Percentiles rank a stretch among this genome's conserved stretches.
These are phyloP conservation scores for Graptemys geographica DNA, from an alignment of 2,797 vertebrate genomes.

Conservation along the genomic window DNA sequence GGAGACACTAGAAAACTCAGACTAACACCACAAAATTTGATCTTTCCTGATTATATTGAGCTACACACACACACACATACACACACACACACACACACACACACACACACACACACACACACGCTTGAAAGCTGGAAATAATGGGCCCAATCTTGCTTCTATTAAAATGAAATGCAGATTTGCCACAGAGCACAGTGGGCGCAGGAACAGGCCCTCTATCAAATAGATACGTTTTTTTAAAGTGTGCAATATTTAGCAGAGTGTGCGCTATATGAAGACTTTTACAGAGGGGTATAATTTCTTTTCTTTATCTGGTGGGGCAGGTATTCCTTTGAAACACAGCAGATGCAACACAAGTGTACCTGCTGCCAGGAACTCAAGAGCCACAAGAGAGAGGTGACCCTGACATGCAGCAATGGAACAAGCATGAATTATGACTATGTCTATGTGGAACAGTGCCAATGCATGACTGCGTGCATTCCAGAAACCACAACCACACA, in stretches of 20 bases:
- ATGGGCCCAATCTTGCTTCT: not conserved
- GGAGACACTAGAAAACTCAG: not conserved
- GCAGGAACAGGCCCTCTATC: not conserved
- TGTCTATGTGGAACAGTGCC: conserved; percentile 83
- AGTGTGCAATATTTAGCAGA: not conserved
- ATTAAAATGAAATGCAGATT: not conserved
- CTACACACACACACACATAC: too few species aligned
- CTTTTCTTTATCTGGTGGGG: rapidly evolving
- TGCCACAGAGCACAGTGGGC: not conserved
- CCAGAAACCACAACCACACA: not conserved
- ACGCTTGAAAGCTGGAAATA: not conserved
- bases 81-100: too few species aligned
- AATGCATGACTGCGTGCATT: conserved; percentile 73
- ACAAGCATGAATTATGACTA: conserved; percentile 74
- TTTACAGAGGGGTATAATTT: not conserved
- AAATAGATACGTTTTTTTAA: not conserved
- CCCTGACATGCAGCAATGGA: conserved; percentile 82
- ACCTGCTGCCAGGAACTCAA: conserved; percentile 86
- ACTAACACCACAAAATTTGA: not conserved
- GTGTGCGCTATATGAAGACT: not conserved
- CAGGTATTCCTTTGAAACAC: conserved; percentile 86
- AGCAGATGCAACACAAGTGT: conserved; percentile 81
- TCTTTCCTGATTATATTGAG: not conserved
- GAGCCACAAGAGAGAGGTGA: conserved; percentile 79
- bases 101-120: too few species aligned